Evolutionary conservation across 1,140 invertebrate genomes (phyloP).

Genomic region (Polyergus mexicanus): DNA sequence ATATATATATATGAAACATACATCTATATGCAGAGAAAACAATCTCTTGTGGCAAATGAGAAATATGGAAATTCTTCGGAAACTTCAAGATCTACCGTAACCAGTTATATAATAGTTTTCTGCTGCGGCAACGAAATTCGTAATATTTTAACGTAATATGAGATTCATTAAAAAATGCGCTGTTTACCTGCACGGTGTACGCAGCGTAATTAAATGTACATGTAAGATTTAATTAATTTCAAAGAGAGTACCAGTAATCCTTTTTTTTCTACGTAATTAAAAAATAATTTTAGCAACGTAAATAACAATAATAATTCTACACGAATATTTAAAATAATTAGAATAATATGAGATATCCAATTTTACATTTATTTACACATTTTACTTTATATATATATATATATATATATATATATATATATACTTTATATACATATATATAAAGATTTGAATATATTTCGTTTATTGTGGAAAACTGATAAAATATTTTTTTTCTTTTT

Average conservation of each 20-base stretch:
- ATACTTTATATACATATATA: too few species aligned
- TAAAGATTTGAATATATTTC: background rate
- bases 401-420: too few species aligned
- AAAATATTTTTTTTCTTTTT: background rate
- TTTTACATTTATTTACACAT: background rate
- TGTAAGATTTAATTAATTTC: slow-evolving; percentile 57
- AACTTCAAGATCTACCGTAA: background rate
- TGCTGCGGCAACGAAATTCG: background rate
- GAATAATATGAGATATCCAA: background rate
- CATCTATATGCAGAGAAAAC: background rate
- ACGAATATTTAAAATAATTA: slow-evolving; percentile 20
- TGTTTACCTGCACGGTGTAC: background rate
- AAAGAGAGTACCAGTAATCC: background rate
- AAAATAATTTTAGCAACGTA: background rate
- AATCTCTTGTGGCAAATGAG: background rate
- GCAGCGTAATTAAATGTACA: slow-evolving; percentile 38
- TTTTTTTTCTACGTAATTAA: slow-evolving; percentile 26
- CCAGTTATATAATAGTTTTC: background rate
- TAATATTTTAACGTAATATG: slow-evolving; percentile 44
- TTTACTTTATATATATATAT: background rate
- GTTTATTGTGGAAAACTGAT: background rate
- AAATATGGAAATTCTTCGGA: slow-evolving; percentile 3
- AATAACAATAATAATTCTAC: background rate
- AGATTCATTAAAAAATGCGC: slow-evolving; percentile 28
- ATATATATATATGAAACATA: background rate